Percentiles rank a stretch among this genome's conserved stretches.
Conservation (phyloP, 2,888 invertebrate species). For the Drosophila vallismaia region DNA sequence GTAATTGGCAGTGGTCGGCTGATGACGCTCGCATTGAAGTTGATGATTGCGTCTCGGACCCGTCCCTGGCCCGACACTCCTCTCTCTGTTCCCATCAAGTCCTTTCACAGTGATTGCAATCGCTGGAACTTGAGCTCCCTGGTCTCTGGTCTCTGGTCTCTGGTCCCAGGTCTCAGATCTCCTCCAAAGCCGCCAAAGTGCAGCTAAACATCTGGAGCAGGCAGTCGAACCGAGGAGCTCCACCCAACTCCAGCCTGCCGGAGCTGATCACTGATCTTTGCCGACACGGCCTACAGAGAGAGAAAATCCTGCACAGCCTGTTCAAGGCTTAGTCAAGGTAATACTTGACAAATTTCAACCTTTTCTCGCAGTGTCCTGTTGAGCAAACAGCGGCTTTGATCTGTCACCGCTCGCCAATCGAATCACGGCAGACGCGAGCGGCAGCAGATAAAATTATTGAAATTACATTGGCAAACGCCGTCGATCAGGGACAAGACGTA, state of each 20-base stretch:
- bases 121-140: conserved; percentile 31
- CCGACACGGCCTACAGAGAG: conserved; percentile 53
- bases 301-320: background rate
- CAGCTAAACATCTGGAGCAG: conserved; percentile 78
- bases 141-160: background rate
- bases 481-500: conserved; percentile 52
- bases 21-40: conserved; percentile 66
- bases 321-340: background rate
- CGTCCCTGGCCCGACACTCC: background rate
- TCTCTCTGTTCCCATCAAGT: background rate
- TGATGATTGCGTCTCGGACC: conserved; percentile 63
- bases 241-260: conserved; percentile 39
- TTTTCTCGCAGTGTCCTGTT: conserved; percentile 10
- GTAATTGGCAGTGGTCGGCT: conserved; percentile 71
- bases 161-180: conserved; percentile 6
- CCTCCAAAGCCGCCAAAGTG: conserved; percentile 65
- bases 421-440: conserved; percentile 76
- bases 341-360: background rate
- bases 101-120: conserved; percentile 55
- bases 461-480: conserved; percentile 79
- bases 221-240: conserved; percentile 39
- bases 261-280: conserved; percentile 67
- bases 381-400: conserved; percentile 60
- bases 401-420: conserved; percentile 75
- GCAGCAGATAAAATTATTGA: conserved; percentile 82